Base-by-base conservation (phyloP, 1,140 invertebrate genomes). In the Drosophila leontia region DNA sequence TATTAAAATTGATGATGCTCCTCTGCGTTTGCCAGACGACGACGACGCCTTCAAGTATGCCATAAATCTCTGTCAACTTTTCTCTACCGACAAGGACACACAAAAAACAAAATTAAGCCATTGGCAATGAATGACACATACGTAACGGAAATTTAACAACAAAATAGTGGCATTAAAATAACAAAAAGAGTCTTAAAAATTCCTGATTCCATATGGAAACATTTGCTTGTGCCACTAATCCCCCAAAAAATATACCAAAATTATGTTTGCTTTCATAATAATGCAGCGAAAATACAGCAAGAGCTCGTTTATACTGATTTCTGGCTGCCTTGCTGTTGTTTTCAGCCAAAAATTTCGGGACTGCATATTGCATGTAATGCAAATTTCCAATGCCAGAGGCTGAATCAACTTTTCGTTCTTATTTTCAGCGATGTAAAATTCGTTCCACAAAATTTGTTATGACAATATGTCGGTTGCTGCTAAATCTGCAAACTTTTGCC, bases 1-100 rank as follows among this genome's bases (percentile, higher is more conserved):
- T 55, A 74, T 75, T 75, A 55, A 74, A 61, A 75, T 75, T 75
- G 71, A 75, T 75, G 71, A 75, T 74, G 71, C 69, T 61, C 34
- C 35, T 72, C 45, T 59, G 42, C 39, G 35, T 57, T 56, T 68
- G 63, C 42, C 17, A 57, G 50, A 29, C 47, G 26, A 13, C 50
- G 13, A 51, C 48, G 6, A 51, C 17, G 56, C 26, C 68, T 71
- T 74, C 69, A 75, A 53, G 47, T 32, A 37, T 75, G 68, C 56
- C 69, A 75, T 74, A 74, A 74, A 75, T 74, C 68, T 74, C 39
- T 74, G 41, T 74, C 68, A 74, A 55, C 56, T 71, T 42, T 39
- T 71, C 57, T 62, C 37, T 8, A 26, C n/a, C 35, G 51, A 37
- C 51, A 37, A 23, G 51, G 17, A 23, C 51, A 55, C 37, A 42